These are phyloP conservation scores for Melanerpes formicivorus DNA, from an alignment of 2,113 vertebrate genomes.

Conservation along the genomic window DNA sequence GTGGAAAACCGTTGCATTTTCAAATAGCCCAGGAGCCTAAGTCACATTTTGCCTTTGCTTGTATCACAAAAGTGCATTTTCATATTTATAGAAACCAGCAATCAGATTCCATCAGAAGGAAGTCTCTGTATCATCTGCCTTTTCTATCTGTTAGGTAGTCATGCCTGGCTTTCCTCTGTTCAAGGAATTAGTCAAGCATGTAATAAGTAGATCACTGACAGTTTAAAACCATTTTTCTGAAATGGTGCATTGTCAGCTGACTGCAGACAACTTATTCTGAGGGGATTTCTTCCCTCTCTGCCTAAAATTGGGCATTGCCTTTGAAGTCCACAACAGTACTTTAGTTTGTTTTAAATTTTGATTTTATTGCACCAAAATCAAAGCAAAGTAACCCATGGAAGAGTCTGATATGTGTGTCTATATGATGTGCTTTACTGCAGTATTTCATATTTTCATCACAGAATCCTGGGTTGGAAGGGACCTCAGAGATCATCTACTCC, in stretches of 20 bases:
- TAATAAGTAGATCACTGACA: slow-evolving; percentile 25
- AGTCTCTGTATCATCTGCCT: not conserved
- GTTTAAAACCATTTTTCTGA: slow-evolving; percentile 28
- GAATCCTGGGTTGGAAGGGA: too few species aligned
- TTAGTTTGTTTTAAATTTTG: not conserved
- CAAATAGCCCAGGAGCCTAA: not conserved
- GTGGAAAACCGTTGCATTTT: slow-evolving; percentile 13
- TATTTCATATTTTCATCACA: not conserved
- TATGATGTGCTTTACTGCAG: not conserved
- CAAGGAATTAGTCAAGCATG: slow-evolving; percentile 31
- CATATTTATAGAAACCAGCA: slow-evolving; percentile 27
- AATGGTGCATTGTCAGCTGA: not conserved
- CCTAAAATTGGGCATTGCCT: not conserved
- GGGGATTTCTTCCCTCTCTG: not conserved
- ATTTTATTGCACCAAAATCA: not conserved
- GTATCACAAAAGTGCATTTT: not conserved
- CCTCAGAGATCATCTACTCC: too few species aligned
- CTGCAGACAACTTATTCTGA: slow-evolving; percentile 4
- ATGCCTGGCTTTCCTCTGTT: slow-evolving; percentile 21
- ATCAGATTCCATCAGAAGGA: not conserved
- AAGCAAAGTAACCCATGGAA: not conserved
- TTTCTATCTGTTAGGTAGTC: not conserved
- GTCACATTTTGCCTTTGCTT: not conserved
- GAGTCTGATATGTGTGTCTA: not conserved
- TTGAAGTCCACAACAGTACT: not conserved